A percentile compares a stretch with the other conserved stretches of the same genome.
These are phyloP conservation scores for Sylvicola cinctus DNA, from an alignment of 2,888 invertebrate species.

Conservation along the genomic window DNA sequence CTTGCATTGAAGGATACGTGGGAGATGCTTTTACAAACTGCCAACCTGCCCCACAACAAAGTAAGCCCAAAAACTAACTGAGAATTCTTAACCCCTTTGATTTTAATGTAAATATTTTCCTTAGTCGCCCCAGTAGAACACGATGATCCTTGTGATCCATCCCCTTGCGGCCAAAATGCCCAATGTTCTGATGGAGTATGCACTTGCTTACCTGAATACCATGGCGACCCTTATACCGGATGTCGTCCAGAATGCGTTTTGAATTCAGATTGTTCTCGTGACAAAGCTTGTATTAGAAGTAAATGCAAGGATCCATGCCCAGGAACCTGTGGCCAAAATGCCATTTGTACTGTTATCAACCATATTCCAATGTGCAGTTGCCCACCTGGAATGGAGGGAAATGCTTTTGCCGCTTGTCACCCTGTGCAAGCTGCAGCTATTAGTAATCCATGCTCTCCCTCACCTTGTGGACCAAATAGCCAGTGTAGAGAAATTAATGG, in stretches of 20 bases:
- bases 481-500: constrained; percentile 37
- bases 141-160: constrained; percentile 42
- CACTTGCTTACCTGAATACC: constrained; percentile 46
- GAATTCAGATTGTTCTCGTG: constrained; percentile 47
- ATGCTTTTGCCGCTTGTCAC: constrained; percentile 43
- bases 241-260: constrained; percentile 55
- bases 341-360: constrained; percentile 44
- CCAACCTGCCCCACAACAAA: constrained; percentile 17
- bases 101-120: not conserved
- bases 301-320: constrained; percentile 57
- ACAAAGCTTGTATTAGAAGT: constrained; percentile 46
- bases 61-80: constrained; percentile 12
- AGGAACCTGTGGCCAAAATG: constrained; percentile 50
- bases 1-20: constrained; percentile 28
- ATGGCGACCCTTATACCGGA: constrained; percentile 47
- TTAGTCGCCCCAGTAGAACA: constrained; percentile 14
- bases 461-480: constrained; percentile 43
- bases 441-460: constrained; percentile 31
- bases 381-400: constrained; percentile 39
- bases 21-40: constrained; percentile 34
- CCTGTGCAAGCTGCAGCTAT: constrained; percentile 27
- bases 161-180: constrained; percentile 60
- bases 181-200: constrained; percentile 39
- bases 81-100: constrained; percentile 1
- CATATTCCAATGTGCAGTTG: constrained; percentile 46